Percentiles rank a stretch among this genome's conserved stretches.
Evolutionary conservation across 2,113 vertebrate species (phyloP).

Genomic region (Triplophysa rosa): DNA sequence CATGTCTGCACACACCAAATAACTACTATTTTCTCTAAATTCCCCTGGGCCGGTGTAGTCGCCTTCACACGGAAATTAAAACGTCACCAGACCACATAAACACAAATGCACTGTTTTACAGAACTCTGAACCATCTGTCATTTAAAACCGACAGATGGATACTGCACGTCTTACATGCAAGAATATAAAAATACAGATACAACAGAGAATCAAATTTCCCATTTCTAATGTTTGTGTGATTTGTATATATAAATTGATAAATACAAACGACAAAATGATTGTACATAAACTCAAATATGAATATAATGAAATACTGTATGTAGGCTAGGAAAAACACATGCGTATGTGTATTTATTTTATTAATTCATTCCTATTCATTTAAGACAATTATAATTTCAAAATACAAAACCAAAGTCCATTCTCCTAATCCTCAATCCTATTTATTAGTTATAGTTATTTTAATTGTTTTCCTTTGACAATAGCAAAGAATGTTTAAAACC

Average conservation of each 20-base stretch:
- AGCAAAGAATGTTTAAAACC: too few species aligned
- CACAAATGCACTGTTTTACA: slow-evolving; percentile 22
- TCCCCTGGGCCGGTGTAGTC: background rate
- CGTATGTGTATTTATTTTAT: too few species aligned
- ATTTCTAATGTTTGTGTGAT: background rate
- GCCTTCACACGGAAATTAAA: slow-evolving; percentile 1
- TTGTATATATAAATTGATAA: background rate
- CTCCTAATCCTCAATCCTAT: too few species aligned
- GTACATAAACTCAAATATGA: too few species aligned
- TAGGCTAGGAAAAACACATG: background rate
- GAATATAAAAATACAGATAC: background rate
- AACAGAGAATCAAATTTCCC: background rate
- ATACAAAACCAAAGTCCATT: too few species aligned
- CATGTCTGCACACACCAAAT: background rate
- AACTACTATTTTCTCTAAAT: slow-evolving; percentile 7
- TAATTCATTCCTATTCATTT: too few species aligned
- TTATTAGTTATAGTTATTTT: too few species aligned
- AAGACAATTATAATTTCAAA: too few species aligned
- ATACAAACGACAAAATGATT: background rate
- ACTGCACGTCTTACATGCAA: background rate
- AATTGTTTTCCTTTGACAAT: too few species aligned
- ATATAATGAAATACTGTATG: background rate
- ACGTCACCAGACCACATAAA: slow-evolving; percentile 27
- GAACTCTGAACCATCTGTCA: slow-evolving; percentile 6
- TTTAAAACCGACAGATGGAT: background rate